Conservation (phyloP, 2,888 invertebrate species). For the Monoplex corrugatus region DNA sequence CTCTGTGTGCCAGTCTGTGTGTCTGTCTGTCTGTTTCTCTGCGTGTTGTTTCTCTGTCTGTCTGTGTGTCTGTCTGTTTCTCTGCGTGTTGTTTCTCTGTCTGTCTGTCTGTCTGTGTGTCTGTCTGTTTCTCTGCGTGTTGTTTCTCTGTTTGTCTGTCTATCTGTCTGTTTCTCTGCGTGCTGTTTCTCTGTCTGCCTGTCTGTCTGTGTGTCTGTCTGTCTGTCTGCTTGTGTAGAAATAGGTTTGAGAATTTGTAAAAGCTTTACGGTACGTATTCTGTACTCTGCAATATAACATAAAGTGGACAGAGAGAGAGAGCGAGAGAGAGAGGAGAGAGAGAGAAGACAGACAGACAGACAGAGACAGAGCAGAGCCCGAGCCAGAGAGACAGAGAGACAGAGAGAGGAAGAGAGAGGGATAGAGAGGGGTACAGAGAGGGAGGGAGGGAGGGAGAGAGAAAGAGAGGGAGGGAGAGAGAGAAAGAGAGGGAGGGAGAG, state of each 20-base stretch:
- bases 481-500: not conserved
- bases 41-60: not conserved
- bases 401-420: slow-evolving; percentile 3
- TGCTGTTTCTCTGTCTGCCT: not conserved
- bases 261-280: too few relatives aligned
- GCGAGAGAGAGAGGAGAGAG: not conserved
- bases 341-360: not conserved
- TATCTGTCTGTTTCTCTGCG: too few relatives aligned
- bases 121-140: too few relatives aligned
- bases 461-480: not conserved
- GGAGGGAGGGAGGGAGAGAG: too few relatives aligned
- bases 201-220: too few relatives aligned
- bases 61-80: not conserved
- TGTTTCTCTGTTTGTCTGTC: not conserved
- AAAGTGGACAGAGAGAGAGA: too few relatives aligned
- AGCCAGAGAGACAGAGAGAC: slow-evolving; percentile 14
- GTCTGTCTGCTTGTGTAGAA: too few relatives aligned
- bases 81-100: not conserved
- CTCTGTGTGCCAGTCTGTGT: not conserved
- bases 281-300: too few relatives aligned
- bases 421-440: too few relatives aligned
- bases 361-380: not conserved
- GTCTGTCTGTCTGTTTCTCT: not conserved
- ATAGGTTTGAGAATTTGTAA: too few relatives aligned
- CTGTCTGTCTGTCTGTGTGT: not conserved